Base-by-base conservation (phyloP, 1,140 invertebrate species). In the Drosophila ficusphila region DNA sequence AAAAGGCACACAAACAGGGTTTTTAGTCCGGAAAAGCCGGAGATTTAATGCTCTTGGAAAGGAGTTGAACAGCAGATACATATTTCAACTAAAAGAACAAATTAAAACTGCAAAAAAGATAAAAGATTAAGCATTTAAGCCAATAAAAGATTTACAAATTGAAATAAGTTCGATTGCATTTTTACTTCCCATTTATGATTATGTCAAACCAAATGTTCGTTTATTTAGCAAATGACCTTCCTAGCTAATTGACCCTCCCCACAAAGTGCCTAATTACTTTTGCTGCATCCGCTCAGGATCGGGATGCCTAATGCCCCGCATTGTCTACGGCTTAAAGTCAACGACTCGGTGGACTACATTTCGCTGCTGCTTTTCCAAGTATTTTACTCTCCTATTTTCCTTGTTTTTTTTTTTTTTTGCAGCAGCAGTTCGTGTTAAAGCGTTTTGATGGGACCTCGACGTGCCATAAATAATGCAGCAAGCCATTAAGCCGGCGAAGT, bases 281-380 rank as follows among this genome's bases (percentile, higher is more conserved):
- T 25, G 25, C 44, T 46, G 53, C 52, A 41, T 41, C 54, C 38
- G 11, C 27, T 38, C 21, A 0, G 57, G 9, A 54, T 42, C 36
- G 25, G 16, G 42, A 36, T 42, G 49, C 76, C 67, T 86, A 86
- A 81, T 81, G 60, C 73, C 54, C 34, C 12, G 72, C 77, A 85
- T 81, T 85, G 81, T 85, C 82, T 88, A 41, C 60, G 60, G 82
- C 62, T 82, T 88, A 85, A 85, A 85, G 81, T 69, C 81, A 73
- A 77, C 62, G 69, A 79, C 65, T 76, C 52, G 36, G 67, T 74
- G 69, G 49, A 54, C 58, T 75, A 75, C 61, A 67, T 64, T 46
- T 21, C 49, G 44, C 51, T 29, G 36, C 36, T 14, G 6, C 29
- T 21, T 60, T 27, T 36, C 21, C 49, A 38, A 33, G 29, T 12